Conservation (phyloP, 1,140 invertebrate species). For the Drosophila guanche region DNA sequence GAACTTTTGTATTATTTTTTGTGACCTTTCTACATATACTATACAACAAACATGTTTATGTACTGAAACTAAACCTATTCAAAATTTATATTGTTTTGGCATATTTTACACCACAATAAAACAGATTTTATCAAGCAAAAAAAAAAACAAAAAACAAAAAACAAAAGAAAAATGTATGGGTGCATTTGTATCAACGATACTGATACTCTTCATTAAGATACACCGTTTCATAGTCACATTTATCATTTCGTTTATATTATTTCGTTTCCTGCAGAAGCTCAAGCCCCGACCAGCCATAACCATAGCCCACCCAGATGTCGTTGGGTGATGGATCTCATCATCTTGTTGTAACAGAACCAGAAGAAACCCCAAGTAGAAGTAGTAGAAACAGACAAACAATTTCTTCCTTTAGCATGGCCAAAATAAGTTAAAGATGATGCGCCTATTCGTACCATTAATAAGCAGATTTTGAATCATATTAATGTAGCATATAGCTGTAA, state of each 20-base stretch:
- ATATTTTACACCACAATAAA: slow-evolving; percentile 34
- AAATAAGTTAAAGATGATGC: slow-evolving; percentile 22
- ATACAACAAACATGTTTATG: slow-evolving; percentile 54
- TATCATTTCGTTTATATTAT: neutral
- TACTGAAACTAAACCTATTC: slow-evolving; percentile 53
- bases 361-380: neutral
- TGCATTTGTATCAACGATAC: neutral
- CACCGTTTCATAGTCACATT: neutral
- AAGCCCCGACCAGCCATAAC: neutral
- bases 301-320: too few relatives aligned
- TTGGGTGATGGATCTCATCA: too few relatives aligned
- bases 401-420: slow-evolving; percentile 35
- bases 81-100: slow-evolving; percentile 63
- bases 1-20: slow-evolving; percentile 81
- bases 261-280: neutral
- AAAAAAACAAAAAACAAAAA: slow-evolving; percentile 21
- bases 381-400: slow-evolving; percentile 5
- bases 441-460: slow-evolving; percentile 36
- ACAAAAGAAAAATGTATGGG: slow-evolving; percentile 1
- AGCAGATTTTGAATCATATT: slow-evolving; percentile 60
- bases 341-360: neutral
- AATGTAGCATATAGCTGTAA: slow-evolving; percentile 68
- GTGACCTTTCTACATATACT: slow-evolving; percentile 53
- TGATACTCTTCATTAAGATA: too few relatives aligned
- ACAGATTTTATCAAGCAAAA: slow-evolving; percentile 48